These are phyloP conservation scores for Eutolmus rufibarbis DNA, from an alignment of 2,888 invertebrate genomes.

Conservation along the genomic window DNA sequence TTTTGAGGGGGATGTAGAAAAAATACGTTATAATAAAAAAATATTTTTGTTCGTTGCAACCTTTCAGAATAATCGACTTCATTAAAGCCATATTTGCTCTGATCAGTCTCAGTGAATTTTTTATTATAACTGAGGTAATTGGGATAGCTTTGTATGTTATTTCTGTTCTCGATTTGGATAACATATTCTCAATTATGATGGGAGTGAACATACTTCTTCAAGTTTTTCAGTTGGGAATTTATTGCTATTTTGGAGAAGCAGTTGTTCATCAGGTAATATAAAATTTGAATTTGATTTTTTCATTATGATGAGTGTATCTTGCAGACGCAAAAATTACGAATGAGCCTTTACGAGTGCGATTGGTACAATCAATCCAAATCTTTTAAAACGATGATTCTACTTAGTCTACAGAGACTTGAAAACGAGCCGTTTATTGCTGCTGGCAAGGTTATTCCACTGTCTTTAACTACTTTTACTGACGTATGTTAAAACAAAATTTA, in stretches of 20 bases:
- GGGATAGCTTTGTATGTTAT: background rate
- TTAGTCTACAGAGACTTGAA: background rate
- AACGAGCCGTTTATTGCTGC: background rate
- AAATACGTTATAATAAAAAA: background rate
- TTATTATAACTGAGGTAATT: background rate
- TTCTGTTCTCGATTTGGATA: background rate
- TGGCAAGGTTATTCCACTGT: background rate
- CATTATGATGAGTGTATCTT: background rate
- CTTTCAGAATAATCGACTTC: background rate
- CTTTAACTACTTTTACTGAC: background rate
- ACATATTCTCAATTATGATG: background rate
- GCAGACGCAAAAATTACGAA: background rate
- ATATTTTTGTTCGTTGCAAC: background rate
- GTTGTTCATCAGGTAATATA: background rate
- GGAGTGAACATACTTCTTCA: background rate
- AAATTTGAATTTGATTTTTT: background rate
- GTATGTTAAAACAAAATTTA: background rate
- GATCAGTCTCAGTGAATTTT: background rate
- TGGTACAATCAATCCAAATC: background rate
- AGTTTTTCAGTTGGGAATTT: background rate
- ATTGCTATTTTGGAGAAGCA: background rate
- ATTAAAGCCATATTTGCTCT: background rate
- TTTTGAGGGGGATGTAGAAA: too few relatives aligned
- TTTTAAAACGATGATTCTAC: background rate
- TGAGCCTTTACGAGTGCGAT: background rate